Base-by-base conservation (phyloP, 2,113 vertebrate species). In the Eonycteris spelaea region DNA sequence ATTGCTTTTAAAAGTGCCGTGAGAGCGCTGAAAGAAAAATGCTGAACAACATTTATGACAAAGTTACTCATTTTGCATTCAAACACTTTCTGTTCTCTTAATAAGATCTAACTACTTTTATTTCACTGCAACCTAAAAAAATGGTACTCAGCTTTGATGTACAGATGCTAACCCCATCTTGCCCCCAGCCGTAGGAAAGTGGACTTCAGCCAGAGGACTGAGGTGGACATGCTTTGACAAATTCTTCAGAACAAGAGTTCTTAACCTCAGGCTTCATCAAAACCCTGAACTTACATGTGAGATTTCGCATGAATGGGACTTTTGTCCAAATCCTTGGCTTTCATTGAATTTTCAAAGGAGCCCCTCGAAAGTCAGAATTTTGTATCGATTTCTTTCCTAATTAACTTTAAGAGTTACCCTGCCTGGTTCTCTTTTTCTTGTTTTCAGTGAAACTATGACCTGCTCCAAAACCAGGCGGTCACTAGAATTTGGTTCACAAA, bases 291-390 rank as follows among this genome's bases (percentile, higher is more conserved):
- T 89, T 43, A 14, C 65, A 28, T 5, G 53, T 15, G 94, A 65
- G 79, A 68, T 24, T 86, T 48, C 2, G 30, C 38, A 74, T 75
- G 90, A 96, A 95, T 57, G 33, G 74, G 57, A 26, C 86, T 94
- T 95, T 53, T 92, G 94, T 95, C 57, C 24, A 65, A 51, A 88
- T 19, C 43, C 6, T 18, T 16, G 19, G 87, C 84, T 84, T 86
- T 61, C 71, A 59, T 38, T 38, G 22, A 70, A 78, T 82, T 97
- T 90, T 95, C 95, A 97, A 92, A 96, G 93, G 79, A 90, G 51
- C 28, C 45, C 79, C 74, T 67, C 40, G 33, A 92, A 84, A 86
- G 85, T 83, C 51, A 71, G 51, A 74, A 48, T 84, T 87, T 87
- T 84, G 28, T 74, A 59, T 96, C 86, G 12, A 19, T 75, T 94